Evolutionary conservation across 2,113 vertebrate genomes (phyloP).

Genomic region (Eonycteris spelaea): DNA sequence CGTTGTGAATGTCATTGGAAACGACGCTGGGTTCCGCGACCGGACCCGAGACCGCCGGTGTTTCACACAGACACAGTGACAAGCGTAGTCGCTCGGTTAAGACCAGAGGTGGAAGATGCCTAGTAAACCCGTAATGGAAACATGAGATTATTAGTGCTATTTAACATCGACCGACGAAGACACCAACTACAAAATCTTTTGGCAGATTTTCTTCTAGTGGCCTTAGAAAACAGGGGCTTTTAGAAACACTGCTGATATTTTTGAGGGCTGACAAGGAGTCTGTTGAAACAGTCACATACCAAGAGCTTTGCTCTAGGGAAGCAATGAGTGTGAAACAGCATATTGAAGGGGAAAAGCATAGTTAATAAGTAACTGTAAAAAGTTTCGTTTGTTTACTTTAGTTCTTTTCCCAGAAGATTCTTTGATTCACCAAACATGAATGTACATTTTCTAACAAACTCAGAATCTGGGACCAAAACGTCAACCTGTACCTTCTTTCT

Average conservation of each 20-base stretch:
- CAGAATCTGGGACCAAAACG: slow-evolving; percentile 90
- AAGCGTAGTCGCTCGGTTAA: slow-evolving; percentile 41
- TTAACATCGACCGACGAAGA: slow-evolving; percentile 64
- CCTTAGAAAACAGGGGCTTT: slow-evolving; percentile 96
- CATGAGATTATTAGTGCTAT: slow-evolving; percentile 71
- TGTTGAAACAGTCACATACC: slow-evolving; percentile 79
- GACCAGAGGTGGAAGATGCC: slow-evolving; percentile 60
- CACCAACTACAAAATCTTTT: slow-evolving; percentile 68
- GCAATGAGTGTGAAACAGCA: slow-evolving; percentile 73
- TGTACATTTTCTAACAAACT: slow-evolving; percentile 94
- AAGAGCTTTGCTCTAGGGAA: slow-evolving; percentile 86
- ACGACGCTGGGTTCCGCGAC: slow-evolving; percentile 44
- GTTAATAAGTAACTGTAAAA: slow-evolving; percentile 81
- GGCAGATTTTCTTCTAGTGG: slow-evolving; percentile 89
- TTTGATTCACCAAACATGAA: slow-evolving; percentile 91
- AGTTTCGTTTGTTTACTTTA: slow-evolving; percentile 83
- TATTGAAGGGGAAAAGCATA: slow-evolving; percentile 39
- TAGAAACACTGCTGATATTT: slow-evolving; percentile 84
- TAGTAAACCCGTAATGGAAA: slow-evolving; percentile 57
- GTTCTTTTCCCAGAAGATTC: slow-evolving; percentile 86
- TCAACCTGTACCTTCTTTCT: slow-evolving; percentile 13
- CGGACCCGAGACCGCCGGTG: slow-evolving; percentile 71
- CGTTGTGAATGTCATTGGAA: slow-evolving; percentile 88
- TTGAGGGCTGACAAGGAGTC: slow-evolving; percentile 82
- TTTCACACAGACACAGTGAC: slow-evolving; percentile 70